phyloP scores from a whole-genome alignment of 1,140 invertebrate genomes.

The Thaumetopoea pityocampa region DNA sequence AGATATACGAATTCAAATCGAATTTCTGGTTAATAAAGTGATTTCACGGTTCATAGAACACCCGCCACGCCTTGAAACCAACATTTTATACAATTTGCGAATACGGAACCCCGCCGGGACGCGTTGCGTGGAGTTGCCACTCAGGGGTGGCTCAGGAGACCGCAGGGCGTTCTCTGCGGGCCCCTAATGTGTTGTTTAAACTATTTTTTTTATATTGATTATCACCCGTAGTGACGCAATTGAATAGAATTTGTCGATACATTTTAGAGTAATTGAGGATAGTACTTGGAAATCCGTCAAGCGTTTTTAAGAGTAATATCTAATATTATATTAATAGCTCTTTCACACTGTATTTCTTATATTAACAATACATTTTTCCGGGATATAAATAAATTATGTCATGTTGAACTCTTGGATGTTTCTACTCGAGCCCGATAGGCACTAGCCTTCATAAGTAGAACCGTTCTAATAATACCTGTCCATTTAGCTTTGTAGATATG shows the following conservation, averaged over 20 bases:
- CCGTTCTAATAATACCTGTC: no score
- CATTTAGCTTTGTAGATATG: no score
- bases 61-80: constrained; percentile 19
- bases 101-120: constrained; percentile 20
- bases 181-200: constrained; percentile 26
- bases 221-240: constrained; percentile 4
- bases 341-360: no score
- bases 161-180: constrained; percentile 35
- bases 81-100: constrained; percentile 17
- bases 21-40: constrained; percentile 9
- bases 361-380: no score
- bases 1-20: constrained; percentile 8
- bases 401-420: no score
- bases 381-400: no score
- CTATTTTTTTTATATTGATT: constrained; percentile 9
- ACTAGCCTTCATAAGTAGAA: no score
- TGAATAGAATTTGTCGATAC: constrained; percentile 7
- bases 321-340: no score
- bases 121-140: constrained; percentile 14
- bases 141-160: constrained; percentile 17
- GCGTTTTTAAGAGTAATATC: not conserved
- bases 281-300: not conserved
- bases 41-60: constrained; percentile 10
- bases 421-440: no score
- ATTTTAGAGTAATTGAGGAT: constrained; percentile 2